phyloP scores from a whole-genome alignment of 2,797 vertebrate species.

The Myioborus melanocephalus region DNA sequence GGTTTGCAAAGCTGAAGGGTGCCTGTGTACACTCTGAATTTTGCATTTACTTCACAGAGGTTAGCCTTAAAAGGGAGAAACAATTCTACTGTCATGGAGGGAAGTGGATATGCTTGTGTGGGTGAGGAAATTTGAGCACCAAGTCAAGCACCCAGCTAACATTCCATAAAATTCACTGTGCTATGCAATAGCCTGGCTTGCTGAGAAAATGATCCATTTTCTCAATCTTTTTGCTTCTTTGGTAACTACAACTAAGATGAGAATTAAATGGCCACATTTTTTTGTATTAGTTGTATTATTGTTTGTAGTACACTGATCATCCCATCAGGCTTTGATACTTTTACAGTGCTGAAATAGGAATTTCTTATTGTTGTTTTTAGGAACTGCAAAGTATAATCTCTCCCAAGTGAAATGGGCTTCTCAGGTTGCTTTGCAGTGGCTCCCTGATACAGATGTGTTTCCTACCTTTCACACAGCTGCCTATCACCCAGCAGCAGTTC shows the following conservation, averaged over 20 bases:
- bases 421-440: neutral
- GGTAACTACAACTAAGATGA: neutral
- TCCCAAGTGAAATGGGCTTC: neutral
- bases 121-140: neutral
- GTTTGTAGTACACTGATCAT: neutral
- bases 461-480: neutral
- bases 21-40: neutral
- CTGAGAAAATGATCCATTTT: neutral
- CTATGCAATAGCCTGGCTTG: neutral
- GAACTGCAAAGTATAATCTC: neutral
- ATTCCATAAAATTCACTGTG: neutral
- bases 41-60: neutral
- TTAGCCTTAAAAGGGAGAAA: constrained; percentile 26
- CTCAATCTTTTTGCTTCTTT: neutral
- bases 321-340: neutral
- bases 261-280: neutral
- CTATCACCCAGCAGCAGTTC: neutral
- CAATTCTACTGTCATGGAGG: constrained; percentile 23
- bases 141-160: neutral
- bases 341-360: neutral
- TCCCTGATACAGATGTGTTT: neutral
- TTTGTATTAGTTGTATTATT: neutral
- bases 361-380: neutral
- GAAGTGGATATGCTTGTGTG: neutral
- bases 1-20: neutral